Percentiles rank a stretch among this genome's conserved stretches.
Conservation (phyloP, 2,888 invertebrate genomes). For the Lasioglossum figueresi region DNA sequence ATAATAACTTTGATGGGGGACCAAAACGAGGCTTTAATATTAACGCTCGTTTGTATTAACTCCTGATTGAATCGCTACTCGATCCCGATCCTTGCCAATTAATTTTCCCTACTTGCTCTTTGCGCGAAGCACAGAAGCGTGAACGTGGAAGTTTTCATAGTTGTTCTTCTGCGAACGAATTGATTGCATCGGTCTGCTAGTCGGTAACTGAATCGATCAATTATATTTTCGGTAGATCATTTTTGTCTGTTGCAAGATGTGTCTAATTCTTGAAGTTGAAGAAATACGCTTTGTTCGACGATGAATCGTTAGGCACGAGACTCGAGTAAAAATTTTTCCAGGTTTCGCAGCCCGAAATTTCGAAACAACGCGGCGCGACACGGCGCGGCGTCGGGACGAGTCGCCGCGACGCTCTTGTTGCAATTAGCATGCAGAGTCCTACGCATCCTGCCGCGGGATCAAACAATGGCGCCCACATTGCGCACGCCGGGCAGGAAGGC, state of each 20-base stretch:
- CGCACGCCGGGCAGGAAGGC: slow-evolving; percentile 63
- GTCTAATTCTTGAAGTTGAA: no score
- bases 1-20: background rate
- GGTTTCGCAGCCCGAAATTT: no score
- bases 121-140: background rate
- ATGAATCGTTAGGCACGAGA: no score
- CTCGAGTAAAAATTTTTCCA: background rate
- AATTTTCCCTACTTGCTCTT: background rate
- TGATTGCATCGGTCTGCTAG: background rate
- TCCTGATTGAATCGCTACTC: background rate
- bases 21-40: background rate
- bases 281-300: no score
- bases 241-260: background rate
- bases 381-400: background rate
- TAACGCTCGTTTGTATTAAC: background rate
- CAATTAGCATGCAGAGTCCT: slow-evolving; percentile 37
- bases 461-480: slow-evolving; percentile 66
- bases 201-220: background rate
- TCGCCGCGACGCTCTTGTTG: slow-evolving; percentile 26
- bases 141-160: background rate
- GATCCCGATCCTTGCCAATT: background rate
- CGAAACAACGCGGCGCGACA: background rate
- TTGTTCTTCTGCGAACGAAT: background rate
- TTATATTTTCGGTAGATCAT: background rate
- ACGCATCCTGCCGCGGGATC: slow-evolving; percentile 53